Evolutionary conservation across 2,797 vertebrate genomes (phyloP).

Genomic region (Labroides dimidiatus): DNA sequence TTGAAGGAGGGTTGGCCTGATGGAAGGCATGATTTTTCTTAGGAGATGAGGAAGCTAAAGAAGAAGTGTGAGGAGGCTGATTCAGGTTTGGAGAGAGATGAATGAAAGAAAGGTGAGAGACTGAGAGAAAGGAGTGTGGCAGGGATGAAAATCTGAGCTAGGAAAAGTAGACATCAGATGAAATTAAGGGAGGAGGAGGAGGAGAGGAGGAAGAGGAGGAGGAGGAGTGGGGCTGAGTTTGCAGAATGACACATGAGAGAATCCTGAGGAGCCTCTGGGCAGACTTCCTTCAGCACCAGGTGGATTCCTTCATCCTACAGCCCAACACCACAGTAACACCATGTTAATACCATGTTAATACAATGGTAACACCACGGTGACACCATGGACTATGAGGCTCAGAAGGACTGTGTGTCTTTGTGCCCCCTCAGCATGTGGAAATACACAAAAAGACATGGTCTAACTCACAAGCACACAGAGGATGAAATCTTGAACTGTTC

Average conservation of each 20-base stretch:
- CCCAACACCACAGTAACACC: slow-evolving; percentile 36
- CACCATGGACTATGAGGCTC: no score
- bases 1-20: neutral
- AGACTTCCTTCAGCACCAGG: slow-evolving; percentile 28
- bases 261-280: slow-evolving; percentile 53
- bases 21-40: slow-evolving; percentile 1
- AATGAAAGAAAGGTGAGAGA: slow-evolving; percentile 5
- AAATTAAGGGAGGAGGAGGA: neutral
- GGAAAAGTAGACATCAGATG: neutral
- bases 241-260: slow-evolving; percentile 47
- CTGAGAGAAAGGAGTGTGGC: neutral
- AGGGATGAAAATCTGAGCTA: neutral
- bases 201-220: no score
- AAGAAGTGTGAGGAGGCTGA: neutral
- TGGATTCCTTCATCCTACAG: slow-evolving; percentile 46
- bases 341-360: slow-evolving; percentile 29
- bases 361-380: slow-evolving; percentile 40
- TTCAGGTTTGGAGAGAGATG: slow-evolving; percentile 3
- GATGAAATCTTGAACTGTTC: no score
- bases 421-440: no score
- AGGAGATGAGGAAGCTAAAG: neutral
- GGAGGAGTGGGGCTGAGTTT: slow-evolving; percentile 10
- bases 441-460: no score
- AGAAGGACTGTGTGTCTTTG: no score
- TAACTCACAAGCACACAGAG: no score